phyloP scores from a whole-genome alignment of 92 coral and sea anemone species.

The Porites evermanni region DNA sequence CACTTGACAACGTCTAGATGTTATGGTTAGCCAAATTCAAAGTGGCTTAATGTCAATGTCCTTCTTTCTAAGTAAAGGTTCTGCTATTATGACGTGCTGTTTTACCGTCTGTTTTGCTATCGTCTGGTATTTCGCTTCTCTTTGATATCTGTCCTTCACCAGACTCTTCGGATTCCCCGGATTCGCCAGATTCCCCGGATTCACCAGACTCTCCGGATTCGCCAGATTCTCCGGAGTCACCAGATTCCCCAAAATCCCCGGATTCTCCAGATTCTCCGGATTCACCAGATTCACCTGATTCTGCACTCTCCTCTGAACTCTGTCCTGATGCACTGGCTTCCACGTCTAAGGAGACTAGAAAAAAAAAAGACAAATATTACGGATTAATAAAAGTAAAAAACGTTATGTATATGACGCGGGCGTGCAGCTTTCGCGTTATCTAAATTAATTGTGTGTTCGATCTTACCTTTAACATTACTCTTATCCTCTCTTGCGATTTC shows the following conservation, averaged over 20 bases:
- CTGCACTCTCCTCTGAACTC: constrained; percentile 8
- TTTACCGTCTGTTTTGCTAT: constrained; percentile 24
- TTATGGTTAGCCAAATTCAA: no score
- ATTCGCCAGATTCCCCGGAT: no score
- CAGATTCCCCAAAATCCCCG: no score
- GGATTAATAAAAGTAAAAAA: neutral
- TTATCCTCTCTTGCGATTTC: constrained; percentile 20
- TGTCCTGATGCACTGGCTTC: neutral
- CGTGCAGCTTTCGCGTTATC: neutral
- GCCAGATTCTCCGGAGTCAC: no score
- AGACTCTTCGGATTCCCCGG: constrained; percentile 25
- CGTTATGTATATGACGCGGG: neutral
- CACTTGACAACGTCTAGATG: no score
- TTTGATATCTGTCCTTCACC: constrained; percentile 52
- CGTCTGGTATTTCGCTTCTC: constrained; percentile 57
- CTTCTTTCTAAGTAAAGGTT: neutral
- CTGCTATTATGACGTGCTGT: neutral
- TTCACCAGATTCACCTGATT: constrained; percentile 2
- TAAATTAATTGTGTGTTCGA: no score
- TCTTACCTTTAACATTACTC: constrained; percentile 1
- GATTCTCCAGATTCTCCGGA: constrained; percentile 7
- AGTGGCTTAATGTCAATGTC: no score
- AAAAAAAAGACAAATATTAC: no score
- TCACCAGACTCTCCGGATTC: no score
- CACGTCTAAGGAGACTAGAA: neutral